Evolutionary conservation across 2,888 invertebrate genomes (phyloP).

Genomic region (Gastracanthus pulcherrimus): DNA sequence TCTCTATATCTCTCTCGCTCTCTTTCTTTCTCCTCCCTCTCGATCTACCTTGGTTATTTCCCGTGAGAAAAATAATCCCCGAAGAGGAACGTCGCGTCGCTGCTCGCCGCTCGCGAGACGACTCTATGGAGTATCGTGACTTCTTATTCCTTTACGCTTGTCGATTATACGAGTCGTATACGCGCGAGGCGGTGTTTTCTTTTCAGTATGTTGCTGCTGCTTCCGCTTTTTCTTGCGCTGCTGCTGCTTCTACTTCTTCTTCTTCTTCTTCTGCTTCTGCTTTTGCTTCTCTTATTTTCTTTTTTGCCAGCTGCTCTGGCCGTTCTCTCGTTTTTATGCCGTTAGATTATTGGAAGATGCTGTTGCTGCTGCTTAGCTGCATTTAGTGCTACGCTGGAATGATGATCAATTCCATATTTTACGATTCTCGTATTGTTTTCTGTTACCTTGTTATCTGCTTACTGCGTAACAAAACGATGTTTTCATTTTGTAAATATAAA

Average conservation of each 20-base stretch:
- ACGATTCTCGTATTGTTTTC: background rate
- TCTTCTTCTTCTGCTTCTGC: background rate
- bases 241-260: background rate
- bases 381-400: background rate
- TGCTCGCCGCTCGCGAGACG: background rate
- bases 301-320: background rate
- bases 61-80: conserved; percentile 60
- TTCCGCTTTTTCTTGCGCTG: background rate
- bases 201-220: background rate
- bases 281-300: background rate
- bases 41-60: conserved; percentile 57
- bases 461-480: background rate
- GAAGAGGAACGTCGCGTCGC: conserved; percentile 48
- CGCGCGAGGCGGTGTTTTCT: conserved; percentile 1
- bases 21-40: conserved; percentile 46
- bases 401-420: conserved; percentile 17
- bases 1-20: conserved; percentile 13
- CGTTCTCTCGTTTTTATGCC: background rate
- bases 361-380: background rate
- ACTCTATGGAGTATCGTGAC: conserved; percentile 33
- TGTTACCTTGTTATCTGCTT: background rate
- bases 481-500: background rate
- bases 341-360: background rate
- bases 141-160: conserved; percentile 30
- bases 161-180: conserved; percentile 16